phyloP scores from a whole-genome alignment of 2,888 invertebrate genomes.

The Ethmia dodecea region DNA sequence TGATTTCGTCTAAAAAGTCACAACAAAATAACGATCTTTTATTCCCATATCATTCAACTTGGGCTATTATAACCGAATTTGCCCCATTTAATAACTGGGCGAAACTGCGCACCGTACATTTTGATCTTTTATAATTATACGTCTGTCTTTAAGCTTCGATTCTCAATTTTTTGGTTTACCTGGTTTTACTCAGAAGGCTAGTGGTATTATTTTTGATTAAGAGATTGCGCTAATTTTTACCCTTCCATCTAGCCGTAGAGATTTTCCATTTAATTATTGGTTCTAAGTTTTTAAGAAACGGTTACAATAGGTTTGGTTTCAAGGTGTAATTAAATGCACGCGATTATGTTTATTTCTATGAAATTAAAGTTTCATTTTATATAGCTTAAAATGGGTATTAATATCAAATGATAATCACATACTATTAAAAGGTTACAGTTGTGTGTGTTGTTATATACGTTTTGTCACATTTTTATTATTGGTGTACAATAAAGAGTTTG shows the following conservation, averaged over 20 bases:
- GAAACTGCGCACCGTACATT: slow-evolving; percentile 48
- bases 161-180: slow-evolving; percentile 53
- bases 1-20: slow-evolving; percentile 30
- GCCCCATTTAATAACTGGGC: slow-evolving; percentile 64
- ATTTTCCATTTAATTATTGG: slow-evolving; percentile 43
- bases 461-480: no score
- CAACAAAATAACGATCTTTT: slow-evolving; percentile 44
- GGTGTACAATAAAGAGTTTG: no score
- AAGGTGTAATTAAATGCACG: slow-evolving; percentile 7
- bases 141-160: slow-evolving; percentile 48
- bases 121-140: slow-evolving; percentile 74
- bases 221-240: slow-evolving; percentile 44
- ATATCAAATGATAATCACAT: no score
- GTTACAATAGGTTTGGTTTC: slow-evolving; percentile 5
- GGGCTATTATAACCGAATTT: slow-evolving; percentile 72
- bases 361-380: not conserved
- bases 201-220: slow-evolving; percentile 35
- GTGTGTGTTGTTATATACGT: no score
- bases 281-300: slow-evolving; percentile 22
- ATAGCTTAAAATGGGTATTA: no score
- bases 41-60: slow-evolving; percentile 54
- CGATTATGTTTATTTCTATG: not conserved
- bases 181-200: slow-evolving; percentile 54
- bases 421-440: no score
- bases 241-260: slow-evolving; percentile 36